phyloP scores from a whole-genome alignment of 2,888 invertebrate genomes.

The Papilio protenor region DNA sequence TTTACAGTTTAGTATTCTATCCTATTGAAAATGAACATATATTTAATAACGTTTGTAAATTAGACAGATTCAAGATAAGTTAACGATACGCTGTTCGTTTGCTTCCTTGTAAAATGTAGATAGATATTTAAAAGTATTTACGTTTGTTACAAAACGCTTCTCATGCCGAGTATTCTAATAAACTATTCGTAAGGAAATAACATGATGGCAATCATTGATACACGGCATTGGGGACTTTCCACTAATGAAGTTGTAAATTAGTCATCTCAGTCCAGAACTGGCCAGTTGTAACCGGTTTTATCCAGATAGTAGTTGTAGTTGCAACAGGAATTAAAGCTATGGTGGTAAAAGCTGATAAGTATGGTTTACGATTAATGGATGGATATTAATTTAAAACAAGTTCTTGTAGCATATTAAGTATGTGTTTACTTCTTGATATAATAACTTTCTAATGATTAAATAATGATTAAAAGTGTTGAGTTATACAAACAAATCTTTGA shows the following conservation, averaged over 20 bases:
- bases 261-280: slow-evolving; percentile 13
- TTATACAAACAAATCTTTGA: neutral
- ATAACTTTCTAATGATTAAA: neutral
- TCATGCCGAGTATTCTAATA: neutral
- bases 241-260: slow-evolving; percentile 34
- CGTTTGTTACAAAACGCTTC: neutral
- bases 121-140: neutral
- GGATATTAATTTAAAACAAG: slow-evolving; percentile 10
- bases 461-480: neutral
- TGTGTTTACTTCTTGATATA: neutral
- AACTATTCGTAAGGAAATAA: slow-evolving; percentile 13
- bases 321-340: slow-evolving; percentile 46
- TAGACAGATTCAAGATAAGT: no score
- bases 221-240: neutral
- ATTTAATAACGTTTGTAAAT: no score
- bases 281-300: slow-evolving; percentile 13
- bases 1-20: neutral
- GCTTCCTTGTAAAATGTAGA: neutral
- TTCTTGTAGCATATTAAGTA: neutral
- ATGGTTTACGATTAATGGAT: slow-evolving; percentile 41
- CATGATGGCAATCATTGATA: slow-evolving; percentile 2
- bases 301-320: slow-evolving; percentile 10
- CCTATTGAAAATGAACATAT: neutral
- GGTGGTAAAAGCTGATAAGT: slow-evolving; percentile 49
- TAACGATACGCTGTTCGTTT: no score